These are phyloP conservation scores for Agrotis clavis DNA, from an alignment of 2,888 invertebrate genomes.

Conservation along the genomic window DNA sequence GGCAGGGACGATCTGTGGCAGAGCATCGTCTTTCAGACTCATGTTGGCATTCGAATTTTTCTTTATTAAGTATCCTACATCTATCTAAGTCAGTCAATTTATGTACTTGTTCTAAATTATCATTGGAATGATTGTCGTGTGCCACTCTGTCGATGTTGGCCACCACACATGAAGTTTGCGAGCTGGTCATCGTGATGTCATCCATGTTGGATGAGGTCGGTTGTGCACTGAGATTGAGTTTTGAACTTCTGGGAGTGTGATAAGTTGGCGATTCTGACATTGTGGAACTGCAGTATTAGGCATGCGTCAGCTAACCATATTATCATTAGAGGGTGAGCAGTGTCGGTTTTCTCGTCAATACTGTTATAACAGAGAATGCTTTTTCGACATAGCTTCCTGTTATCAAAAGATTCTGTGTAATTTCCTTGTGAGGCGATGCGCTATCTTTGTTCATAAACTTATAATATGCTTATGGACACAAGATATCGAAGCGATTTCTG, in stretches of 20 bases:
- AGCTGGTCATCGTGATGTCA: slow-evolving; percentile 51
- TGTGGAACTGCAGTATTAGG: slow-evolving; percentile 61
- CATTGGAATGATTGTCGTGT: slow-evolving; percentile 84
- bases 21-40: slow-evolving; percentile 77
- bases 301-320: slow-evolving; percentile 86
- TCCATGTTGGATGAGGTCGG: slow-evolving; percentile 52
- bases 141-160: slow-evolving; percentile 73
- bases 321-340: slow-evolving; percentile 61
- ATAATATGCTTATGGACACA: slow-evolving; percentile 87
- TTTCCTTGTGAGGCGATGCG: slow-evolving; percentile 84
- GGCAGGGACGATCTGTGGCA: slow-evolving; percentile 62
- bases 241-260: slow-evolving; percentile 49
- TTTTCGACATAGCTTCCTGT: slow-evolving; percentile 87
- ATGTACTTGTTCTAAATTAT: slow-evolving; percentile 79
- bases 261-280: slow-evolving; percentile 58
- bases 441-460: slow-evolving; percentile 83
- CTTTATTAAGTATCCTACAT: slow-evolving; percentile 79
- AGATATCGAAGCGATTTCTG: slow-evolving; percentile 89
- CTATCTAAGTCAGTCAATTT: slow-evolving; percentile 87
- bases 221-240: slow-evolving; percentile 38
- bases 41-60: slow-evolving; percentile 75
- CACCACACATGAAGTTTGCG: slow-evolving; percentile 67
- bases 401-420: slow-evolving; percentile 85
- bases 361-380: slow-evolving; percentile 68
- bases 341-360: slow-evolving; percentile 67